A percentile compares a stretch with the other conserved stretches of the same genome.
These are phyloP conservation scores for Urophycis tenuis DNA, from an alignment of 2,797 vertebrate species.

Conservation along the genomic window DNA sequence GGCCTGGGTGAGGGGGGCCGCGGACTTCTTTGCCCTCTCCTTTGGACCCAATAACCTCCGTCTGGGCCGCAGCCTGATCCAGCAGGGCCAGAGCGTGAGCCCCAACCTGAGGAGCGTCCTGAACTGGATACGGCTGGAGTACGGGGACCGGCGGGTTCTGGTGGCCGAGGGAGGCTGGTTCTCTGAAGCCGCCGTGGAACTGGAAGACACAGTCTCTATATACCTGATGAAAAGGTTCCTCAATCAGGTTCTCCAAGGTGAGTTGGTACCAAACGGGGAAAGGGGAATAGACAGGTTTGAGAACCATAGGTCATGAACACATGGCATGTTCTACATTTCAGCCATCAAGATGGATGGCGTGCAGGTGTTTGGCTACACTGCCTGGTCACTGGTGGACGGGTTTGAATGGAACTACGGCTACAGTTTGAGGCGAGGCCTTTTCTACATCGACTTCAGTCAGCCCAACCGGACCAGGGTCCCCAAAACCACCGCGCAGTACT, in stretches of 20 bases:
- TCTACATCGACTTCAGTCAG: constrained; percentile 82
- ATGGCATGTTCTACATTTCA: constrained; percentile 46
- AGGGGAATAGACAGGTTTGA: not conserved
- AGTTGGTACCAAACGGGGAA: constrained; percentile 22
- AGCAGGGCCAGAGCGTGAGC: constrained; percentile 74
- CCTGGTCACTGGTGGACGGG: constrained; percentile 92
- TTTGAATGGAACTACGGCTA: constrained; percentile 92
- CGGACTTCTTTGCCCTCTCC: constrained; percentile 93
- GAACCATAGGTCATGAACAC: not conserved
- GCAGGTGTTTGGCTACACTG: constrained; percentile 84
- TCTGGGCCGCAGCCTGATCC: constrained; percentile 61
- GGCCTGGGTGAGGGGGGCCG: constrained; percentile 74
- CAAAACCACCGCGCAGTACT: constrained; percentile 87
- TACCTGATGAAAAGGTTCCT: constrained; percentile 91
- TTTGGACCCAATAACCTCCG: constrained; percentile 89
- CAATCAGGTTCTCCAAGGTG: constrained; percentile 89
- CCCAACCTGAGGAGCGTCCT: constrained; percentile 79
- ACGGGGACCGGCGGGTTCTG: constrained; percentile 75
- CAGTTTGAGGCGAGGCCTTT: constrained; percentile 79
- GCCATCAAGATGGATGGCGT: constrained; percentile 79
- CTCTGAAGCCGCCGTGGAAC: constrained; percentile 77
- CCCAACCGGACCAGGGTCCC: constrained; percentile 73
- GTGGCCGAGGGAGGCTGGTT: constrained; percentile 94
- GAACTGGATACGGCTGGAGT: constrained; percentile 87
- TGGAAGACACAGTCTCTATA: constrained; percentile 85